These are phyloP conservation scores for Rynchops niger DNA, from an alignment of 2,113 vertebrate species.

Conservation along the genomic window DNA sequence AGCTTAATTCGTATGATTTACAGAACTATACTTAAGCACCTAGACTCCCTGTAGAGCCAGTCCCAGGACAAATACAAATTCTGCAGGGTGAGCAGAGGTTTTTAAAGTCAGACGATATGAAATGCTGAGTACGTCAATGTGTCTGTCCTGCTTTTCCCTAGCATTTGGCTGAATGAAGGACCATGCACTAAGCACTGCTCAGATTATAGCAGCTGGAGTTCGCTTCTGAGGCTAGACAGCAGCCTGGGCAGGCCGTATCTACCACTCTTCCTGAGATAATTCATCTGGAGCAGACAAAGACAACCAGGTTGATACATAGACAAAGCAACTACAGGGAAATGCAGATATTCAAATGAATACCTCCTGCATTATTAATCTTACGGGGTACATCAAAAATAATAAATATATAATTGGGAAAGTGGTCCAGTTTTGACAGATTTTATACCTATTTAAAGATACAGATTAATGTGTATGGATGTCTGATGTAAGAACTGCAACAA, in stretches of 20 bases:
- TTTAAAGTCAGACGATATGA: neutral
- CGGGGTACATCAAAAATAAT: neutral
- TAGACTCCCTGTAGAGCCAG: neutral
- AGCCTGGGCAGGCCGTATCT: neutral
- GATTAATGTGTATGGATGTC: neutral
- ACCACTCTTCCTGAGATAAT: neutral
- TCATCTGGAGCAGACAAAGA: neutral
- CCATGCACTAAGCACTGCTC: neutral
- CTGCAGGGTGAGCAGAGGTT: neutral
- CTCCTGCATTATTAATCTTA: neutral
- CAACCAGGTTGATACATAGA: neutral
- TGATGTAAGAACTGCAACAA: neutral
- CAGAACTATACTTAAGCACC: neutral
- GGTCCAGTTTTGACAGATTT: neutral
- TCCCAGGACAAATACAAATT: neutral
- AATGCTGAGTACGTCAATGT: neutral
- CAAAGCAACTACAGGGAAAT: neutral
- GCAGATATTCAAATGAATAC: neutral
- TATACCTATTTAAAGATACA: neutral
- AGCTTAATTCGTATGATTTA: neutral
- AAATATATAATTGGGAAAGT: neutral
- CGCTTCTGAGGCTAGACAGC: neutral
- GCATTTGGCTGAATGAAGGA: neutral
- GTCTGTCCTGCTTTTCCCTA: neutral
- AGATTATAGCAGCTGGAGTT: neutral